Conservation (phyloP, 1,140 invertebrate species). For the Nylanderia fulva region DNA sequence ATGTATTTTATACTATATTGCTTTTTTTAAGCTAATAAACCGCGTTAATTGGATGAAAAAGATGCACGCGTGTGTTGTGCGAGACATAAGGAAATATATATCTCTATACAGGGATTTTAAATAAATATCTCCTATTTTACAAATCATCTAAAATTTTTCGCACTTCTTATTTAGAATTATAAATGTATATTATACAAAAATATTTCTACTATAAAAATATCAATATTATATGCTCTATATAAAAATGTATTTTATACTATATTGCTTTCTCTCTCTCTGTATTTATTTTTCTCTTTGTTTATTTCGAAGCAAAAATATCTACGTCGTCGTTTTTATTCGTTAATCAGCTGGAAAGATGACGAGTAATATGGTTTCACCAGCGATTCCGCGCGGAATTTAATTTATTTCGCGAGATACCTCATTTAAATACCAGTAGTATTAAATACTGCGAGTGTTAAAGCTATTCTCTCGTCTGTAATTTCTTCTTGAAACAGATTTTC, state of each 20-base stretch:
- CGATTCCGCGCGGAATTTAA: constrained; percentile 6
- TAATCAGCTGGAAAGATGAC: constrained; percentile 26
- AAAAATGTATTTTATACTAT: not conserved
- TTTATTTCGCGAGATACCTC: constrained; percentile 25
- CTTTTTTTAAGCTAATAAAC: not conserved
- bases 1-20: too few species aligned
- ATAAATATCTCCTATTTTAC: too few species aligned
- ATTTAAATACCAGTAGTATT: constrained; percentile 29
- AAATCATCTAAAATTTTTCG: too few species aligned
- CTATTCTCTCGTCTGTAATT: constrained; percentile 30
- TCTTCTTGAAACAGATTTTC: constrained; percentile 33
- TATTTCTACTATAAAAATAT: not conserved
- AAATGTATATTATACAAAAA: not conserved
- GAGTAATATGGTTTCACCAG: constrained; percentile 19
- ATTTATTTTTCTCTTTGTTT: not conserved
- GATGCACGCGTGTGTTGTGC: not conserved
- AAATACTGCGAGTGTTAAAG: constrained; percentile 40
- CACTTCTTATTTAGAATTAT: too few species aligned
- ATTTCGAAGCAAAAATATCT: not conserved
- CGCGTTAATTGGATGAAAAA: not conserved
- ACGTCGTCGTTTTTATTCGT: not conserved
- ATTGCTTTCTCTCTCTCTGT: too few species aligned
- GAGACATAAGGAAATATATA: not conserved
- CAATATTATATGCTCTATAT: not conserved
- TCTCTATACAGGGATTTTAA: too few species aligned